Evolutionary conservation across 2,113 vertebrate genomes (phyloP).

Genomic region (Gobio gobio): DNA sequence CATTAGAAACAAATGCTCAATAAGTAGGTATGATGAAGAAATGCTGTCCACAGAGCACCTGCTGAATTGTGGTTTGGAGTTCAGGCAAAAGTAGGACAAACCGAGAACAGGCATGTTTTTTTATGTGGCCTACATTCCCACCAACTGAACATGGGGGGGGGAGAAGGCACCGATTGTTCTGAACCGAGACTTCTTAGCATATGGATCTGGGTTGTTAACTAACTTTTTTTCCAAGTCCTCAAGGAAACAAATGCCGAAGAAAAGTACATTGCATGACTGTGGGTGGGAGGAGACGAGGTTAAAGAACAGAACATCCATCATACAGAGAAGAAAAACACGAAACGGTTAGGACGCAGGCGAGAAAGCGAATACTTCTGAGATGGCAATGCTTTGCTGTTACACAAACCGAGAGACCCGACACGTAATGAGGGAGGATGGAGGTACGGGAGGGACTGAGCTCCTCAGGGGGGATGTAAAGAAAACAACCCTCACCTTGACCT

Average conservation of each 20-base stretch:
- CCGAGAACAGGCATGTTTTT: slow-evolving; percentile 35
- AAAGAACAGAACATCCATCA: slow-evolving; percentile 61
- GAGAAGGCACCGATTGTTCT: slow-evolving; percentile 1
- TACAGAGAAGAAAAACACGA: slow-evolving; percentile 5
- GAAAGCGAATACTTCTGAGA: slow-evolving; percentile 48
- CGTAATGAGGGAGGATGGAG: slow-evolving; percentile 72
- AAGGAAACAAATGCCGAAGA: slow-evolving; percentile 46
- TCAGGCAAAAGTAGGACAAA: slow-evolving; percentile 52
- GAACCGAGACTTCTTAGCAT: slow-evolving; percentile 49
- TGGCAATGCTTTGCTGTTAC: slow-evolving; percentile 49
- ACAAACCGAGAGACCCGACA: slow-evolving; percentile 45
- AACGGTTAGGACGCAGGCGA: slow-evolving; percentile 11
- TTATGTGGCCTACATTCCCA: slow-evolving; percentile 50
- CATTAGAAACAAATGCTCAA: slow-evolving; percentile 16
- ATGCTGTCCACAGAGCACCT: neutral
- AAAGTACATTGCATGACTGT: slow-evolving; percentile 37
- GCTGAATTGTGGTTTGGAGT: slow-evolving; percentile 36
- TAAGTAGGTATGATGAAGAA: slow-evolving; percentile 11
- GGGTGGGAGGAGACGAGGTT: slow-evolving; percentile 27
- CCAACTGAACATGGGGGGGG: slow-evolving; percentile 1
- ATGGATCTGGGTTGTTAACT: slow-evolving; percentile 54
- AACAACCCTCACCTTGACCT: slow-evolving; percentile 38
- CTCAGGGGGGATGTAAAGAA: slow-evolving; percentile 63
- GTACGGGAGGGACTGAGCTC: slow-evolving; percentile 82
- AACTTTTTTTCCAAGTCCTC: slow-evolving; percentile 38